phyloP scores from a whole-genome alignment of 2,888 invertebrate genomes.

The Sericinus montela region DNA sequence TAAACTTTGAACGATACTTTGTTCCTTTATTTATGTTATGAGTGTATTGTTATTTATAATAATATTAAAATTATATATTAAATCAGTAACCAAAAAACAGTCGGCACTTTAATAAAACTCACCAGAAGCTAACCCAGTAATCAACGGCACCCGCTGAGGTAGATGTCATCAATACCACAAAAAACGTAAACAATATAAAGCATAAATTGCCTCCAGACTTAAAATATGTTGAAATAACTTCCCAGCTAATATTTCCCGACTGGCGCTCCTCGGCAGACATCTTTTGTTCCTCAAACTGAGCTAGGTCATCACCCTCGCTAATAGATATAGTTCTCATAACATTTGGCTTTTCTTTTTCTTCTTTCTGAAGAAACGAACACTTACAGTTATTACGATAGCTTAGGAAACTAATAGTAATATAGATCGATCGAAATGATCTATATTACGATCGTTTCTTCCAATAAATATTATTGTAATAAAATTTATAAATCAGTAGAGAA shows the following conservation, averaged over 20 bases:
- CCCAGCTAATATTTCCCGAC: slow-evolving; percentile 61
- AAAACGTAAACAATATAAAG: slow-evolving; percentile 47
- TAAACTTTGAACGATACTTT: too few relatives aligned
- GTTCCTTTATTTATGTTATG: too few relatives aligned
- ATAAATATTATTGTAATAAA: too few relatives aligned
- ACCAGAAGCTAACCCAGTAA: slow-evolving; percentile 85
- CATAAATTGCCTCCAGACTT: slow-evolving; percentile 51
- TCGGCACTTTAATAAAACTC: slow-evolving; percentile 27
- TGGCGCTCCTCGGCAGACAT: slow-evolving; percentile 57
- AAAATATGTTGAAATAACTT: slow-evolving; percentile 59
- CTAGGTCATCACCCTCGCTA: slow-evolving; percentile 42
- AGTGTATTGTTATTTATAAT: too few relatives aligned
- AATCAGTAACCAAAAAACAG: too few relatives aligned
- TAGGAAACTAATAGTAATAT: background rate
- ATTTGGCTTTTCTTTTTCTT: slow-evolving; percentile 38
- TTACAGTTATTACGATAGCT: too few relatives aligned
- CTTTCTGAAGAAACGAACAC: slow-evolving; percentile 32
- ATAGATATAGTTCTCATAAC: slow-evolving; percentile 32
- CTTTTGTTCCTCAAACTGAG: slow-evolving; percentile 60
- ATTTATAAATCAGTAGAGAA: too few relatives aligned
- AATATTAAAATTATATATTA: too few relatives aligned
- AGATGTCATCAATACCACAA: slow-evolving; percentile 72
- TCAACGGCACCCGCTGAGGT: slow-evolving; percentile 82
- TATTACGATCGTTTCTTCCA: too few relatives aligned
- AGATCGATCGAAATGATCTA: too few relatives aligned